Percentiles rank a stretch among this genome's conserved stretches.
Conservation (phyloP, 1,140 invertebrate genomes). For the Bombus superbus region DNA sequence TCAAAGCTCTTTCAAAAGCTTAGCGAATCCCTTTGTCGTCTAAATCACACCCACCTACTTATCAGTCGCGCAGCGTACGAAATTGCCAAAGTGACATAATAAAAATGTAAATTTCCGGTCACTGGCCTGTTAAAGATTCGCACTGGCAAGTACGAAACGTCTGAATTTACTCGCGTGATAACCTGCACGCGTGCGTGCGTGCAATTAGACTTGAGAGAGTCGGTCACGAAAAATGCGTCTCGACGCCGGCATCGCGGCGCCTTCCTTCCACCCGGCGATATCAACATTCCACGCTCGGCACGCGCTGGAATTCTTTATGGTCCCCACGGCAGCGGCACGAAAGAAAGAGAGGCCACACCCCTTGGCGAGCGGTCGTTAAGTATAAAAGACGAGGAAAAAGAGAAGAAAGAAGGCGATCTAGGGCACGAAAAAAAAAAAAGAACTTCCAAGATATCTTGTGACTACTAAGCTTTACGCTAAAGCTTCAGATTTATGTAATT, state of each 20-base stretch:
- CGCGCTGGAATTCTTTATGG: constrained; percentile 75
- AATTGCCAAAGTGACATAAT: not conserved
- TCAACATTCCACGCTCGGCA: constrained; percentile 76
- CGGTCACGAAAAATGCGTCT: constrained; percentile 39
- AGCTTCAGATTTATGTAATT: not conserved
- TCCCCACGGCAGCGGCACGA: constrained; percentile 40
- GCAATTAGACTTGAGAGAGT: constrained; percentile 49
- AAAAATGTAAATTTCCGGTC: constrained; percentile 28
- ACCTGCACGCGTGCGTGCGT: constrained; percentile 24
- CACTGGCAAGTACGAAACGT: too few species aligned
- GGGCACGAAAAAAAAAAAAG: constrained; percentile 11
- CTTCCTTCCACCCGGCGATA: constrained; percentile 58
- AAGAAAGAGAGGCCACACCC: constrained; percentile 63
- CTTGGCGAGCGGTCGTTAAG: constrained; percentile 56
- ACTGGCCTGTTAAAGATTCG: not conserved
- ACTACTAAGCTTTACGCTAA: not conserved
- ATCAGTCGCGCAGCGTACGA: not conserved
- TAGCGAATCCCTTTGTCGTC: not conserved
- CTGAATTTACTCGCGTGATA: not conserved
- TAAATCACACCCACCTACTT: not conserved
- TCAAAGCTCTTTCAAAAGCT: not conserved
- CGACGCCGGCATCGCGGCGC: constrained; percentile 16
- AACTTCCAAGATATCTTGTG: not conserved
- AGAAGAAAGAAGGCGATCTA: constrained; percentile 18
- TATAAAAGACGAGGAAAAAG: constrained; percentile 46